Conservation (phyloP, 2,888 invertebrate species). For the Clostera curtula region DNA sequence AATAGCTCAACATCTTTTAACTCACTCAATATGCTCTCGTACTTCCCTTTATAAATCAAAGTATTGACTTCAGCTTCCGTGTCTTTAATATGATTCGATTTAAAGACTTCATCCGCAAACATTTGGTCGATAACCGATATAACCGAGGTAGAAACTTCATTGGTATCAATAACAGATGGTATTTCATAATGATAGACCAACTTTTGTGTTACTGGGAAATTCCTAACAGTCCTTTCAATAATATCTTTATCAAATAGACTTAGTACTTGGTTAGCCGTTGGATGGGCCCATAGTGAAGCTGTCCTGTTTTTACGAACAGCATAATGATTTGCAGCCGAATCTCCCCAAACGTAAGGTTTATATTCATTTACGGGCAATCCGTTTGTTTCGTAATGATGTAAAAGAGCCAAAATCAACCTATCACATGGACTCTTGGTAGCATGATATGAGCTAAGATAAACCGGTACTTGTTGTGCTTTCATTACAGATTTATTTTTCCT, state of each 20-base stretch:
- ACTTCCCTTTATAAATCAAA: constrained; percentile 32
- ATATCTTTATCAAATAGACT: constrained; percentile 79
- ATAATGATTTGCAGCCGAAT: constrained; percentile 85
- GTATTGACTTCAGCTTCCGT: constrained; percentile 30
- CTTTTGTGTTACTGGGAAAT: constrained; percentile 80
- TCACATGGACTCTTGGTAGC: constrained; percentile 82
- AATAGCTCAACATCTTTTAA: constrained; percentile 31
- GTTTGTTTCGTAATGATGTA: constrained; percentile 81
- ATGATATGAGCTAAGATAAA: constrained; percentile 85
- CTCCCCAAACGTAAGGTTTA: constrained; percentile 90
- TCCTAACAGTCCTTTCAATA: constrained; percentile 78
- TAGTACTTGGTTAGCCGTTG: constrained; percentile 82
- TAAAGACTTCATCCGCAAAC: constrained; percentile 31
- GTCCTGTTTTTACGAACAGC: constrained; percentile 75
- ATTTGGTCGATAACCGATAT: constrained; percentile 30
- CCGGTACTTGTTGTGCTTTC: constrained; percentile 80
- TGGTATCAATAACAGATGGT: constrained; percentile 25
- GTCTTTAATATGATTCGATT: constrained; percentile 29
- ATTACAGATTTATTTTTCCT: constrained; percentile 78
- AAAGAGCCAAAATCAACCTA: constrained; percentile 78
- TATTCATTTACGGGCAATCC: constrained; percentile 78
- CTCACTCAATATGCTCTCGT: constrained; percentile 23
- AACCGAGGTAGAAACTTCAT: constrained; percentile 19
- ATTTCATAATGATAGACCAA: constrained; percentile 64
- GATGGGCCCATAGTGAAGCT: constrained; percentile 79